Percentiles rank a stretch among this genome's conserved stretches.
phyloP scores from a whole-genome alignment of 2,113 vertebrate genomes.

The Crotalus horridus region DNA sequence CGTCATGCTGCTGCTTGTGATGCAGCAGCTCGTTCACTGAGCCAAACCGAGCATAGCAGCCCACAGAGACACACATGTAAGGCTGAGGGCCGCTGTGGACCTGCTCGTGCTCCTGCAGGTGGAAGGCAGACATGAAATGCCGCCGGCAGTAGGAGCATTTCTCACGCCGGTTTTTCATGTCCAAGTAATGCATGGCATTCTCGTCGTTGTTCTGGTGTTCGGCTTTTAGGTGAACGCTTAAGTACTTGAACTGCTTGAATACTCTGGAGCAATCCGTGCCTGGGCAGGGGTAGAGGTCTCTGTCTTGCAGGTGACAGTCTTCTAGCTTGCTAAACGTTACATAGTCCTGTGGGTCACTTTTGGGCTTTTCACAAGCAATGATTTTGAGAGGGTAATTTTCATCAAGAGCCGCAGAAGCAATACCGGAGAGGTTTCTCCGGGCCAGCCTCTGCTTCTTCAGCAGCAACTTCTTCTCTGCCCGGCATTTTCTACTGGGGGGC shows the following conservation, averaged over 20 bases:
- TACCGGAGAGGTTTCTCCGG: constrained; percentile 58
- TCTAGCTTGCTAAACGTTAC: constrained; percentile 86
- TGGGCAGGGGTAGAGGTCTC: constrained; percentile 91
- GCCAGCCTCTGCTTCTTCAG: constrained; percentile 66
- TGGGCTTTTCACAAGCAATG: constrained; percentile 70
- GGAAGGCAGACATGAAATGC: constrained; percentile 89
- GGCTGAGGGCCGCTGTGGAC: constrained; percentile 84
- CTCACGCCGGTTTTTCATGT: constrained; percentile 90
- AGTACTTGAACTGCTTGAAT: constrained; percentile 95
- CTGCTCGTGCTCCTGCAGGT: constrained; percentile 84
- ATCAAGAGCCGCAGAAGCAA: constrained; percentile 43
- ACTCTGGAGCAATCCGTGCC: constrained; percentile 84
- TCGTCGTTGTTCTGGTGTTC: constrained; percentile 88
- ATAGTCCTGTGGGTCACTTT: constrained; percentile 76
- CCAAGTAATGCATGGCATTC: constrained; percentile 88
- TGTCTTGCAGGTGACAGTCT: constrained; percentile 87
- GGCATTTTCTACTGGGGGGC: constrained; percentile 69
- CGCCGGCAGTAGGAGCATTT: constrained; percentile 91
- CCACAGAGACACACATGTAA: constrained; percentile 85
- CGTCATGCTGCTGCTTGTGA: constrained; percentile 90
- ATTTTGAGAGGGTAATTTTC: constrained; percentile 61
- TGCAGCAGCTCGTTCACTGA: constrained; percentile 85
- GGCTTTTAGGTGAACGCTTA: constrained; percentile 90
- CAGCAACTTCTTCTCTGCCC: constrained; percentile 71
- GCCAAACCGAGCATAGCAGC: constrained; percentile 83